These are phyloP conservation scores for Synanthedon formicaeformis DNA, from an alignment of 2,888 invertebrate species.

Conservation along the genomic window DNA sequence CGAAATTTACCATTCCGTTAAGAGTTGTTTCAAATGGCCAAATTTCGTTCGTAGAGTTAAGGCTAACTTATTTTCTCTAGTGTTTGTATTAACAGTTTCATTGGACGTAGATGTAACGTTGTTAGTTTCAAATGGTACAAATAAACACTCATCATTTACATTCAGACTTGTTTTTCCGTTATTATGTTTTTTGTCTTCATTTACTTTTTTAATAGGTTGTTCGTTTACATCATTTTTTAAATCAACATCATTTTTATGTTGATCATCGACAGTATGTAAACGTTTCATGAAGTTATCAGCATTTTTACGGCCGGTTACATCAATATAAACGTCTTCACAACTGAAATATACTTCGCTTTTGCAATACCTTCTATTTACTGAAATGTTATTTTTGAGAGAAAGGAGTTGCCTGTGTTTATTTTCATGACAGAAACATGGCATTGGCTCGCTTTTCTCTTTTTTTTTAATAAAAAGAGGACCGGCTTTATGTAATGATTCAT, in stretches of 20 bases:
- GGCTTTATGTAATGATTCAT: conserved; percentile 16
- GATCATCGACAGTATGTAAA: not conserved
- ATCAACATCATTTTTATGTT: not conserved
- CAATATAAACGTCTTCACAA: conserved; percentile 23
- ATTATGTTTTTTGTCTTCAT: not conserved
- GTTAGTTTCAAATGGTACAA: not conserved
- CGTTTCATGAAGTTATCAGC: not conserved
- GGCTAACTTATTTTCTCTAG: not conserved
- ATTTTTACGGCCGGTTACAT: not conserved
- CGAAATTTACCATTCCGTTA: conserved; percentile 25
- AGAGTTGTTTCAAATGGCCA: conserved; percentile 28
- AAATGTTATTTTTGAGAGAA: not conserved
- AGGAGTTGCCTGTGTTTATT: conserved; percentile 7
- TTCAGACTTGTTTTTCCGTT: not conserved
- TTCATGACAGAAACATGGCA: conserved; percentile 40
- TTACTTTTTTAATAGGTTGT: not conserved
- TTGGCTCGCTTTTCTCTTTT: conserved; percentile 22
- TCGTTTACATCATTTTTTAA: not conserved
- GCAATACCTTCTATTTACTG: conserved; percentile 4
- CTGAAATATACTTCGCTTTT: conserved; percentile 21
- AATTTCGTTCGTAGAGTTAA: conserved; percentile 29
- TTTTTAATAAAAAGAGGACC: conserved; percentile 32
- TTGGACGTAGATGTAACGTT: not conserved
- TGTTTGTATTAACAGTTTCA: not conserved
- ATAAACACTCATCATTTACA: not conserved